These are phyloP conservation scores for Micropoecilia bifurca DNA, from an alignment of 2,797 vertebrate genomes.

Conservation along the genomic window DNA sequence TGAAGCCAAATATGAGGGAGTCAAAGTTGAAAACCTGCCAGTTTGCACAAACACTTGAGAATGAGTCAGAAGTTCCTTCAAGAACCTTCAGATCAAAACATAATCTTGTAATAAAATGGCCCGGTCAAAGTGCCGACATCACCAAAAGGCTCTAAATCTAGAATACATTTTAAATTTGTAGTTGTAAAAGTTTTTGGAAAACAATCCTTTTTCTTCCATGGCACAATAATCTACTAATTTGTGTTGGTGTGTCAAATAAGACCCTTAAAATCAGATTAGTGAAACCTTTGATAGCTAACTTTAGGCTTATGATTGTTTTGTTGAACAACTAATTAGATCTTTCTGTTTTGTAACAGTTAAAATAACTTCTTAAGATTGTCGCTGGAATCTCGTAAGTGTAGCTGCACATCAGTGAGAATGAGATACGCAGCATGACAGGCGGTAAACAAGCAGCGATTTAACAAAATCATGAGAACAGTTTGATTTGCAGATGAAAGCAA, in stretches of 20 bases:
- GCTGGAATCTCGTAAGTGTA: background rate
- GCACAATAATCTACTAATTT: background rate
- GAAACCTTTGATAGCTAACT: background rate
- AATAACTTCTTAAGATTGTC: background rate
- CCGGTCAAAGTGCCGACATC: background rate
- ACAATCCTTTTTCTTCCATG: background rate
- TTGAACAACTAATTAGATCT: background rate
- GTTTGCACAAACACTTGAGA: background rate
- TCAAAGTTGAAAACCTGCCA: background rate
- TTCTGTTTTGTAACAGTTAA: background rate
- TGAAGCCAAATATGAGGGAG: background rate
- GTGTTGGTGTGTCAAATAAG: background rate
- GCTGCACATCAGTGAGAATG: background rate
- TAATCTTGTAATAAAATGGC: background rate
- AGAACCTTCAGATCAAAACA: background rate
- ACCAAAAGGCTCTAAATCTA: background rate
- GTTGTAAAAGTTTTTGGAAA: background rate
- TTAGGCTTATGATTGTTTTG: background rate
- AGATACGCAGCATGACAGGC: background rate
- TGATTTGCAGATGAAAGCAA: slow-evolving; percentile 1
- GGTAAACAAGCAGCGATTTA: background rate
- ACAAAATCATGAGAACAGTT: slow-evolving; percentile 1
- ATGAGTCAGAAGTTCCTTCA: background rate
- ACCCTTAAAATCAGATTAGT: too few species aligned
- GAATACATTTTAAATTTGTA: background rate